phyloP scores from a whole-genome alignment of 2,113 vertebrate species.

The human (Homo sapiens) region DNA sequence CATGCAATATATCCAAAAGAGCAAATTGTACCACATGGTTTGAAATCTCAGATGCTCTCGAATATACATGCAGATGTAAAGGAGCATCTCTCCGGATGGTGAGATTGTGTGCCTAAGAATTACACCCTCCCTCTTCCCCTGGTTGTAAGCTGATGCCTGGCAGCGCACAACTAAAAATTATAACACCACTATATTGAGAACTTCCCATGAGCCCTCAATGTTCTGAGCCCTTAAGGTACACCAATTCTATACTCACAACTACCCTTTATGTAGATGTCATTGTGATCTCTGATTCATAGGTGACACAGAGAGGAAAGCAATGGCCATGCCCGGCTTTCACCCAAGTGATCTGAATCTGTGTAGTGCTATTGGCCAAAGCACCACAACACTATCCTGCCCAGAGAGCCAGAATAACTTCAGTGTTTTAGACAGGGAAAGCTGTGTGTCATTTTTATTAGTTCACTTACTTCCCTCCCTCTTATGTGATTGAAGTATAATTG shows the following conservation, averaged over 20 bases:
- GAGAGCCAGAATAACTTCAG: neutral
- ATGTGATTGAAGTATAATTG: neutral
- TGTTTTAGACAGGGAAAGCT: neutral
- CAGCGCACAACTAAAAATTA: neutral
- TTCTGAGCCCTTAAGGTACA: neutral
- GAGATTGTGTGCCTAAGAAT: neutral
- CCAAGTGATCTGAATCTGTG: no score
- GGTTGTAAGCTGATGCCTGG: neutral
- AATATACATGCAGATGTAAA: neutral
- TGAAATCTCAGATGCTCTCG: neutral
- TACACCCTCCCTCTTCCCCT: neutral
- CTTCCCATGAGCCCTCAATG: no score
- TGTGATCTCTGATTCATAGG: neutral
- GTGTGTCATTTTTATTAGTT: neutral
- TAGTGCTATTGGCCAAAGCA: no score
- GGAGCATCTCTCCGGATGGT: neutral
- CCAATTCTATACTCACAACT: neutral
- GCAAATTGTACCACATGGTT: neutral
- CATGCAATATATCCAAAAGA: neutral
- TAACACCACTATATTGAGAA: accelerated
- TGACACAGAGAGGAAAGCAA: neutral
- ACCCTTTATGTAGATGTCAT: neutral
- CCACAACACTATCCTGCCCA: neutral
- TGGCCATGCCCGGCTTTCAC: accelerated
- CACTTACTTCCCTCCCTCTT: neutral